Evolutionary conservation across 1,140 invertebrate genomes (phyloP).

Genomic region (Helicoverpa armigera): DNA sequence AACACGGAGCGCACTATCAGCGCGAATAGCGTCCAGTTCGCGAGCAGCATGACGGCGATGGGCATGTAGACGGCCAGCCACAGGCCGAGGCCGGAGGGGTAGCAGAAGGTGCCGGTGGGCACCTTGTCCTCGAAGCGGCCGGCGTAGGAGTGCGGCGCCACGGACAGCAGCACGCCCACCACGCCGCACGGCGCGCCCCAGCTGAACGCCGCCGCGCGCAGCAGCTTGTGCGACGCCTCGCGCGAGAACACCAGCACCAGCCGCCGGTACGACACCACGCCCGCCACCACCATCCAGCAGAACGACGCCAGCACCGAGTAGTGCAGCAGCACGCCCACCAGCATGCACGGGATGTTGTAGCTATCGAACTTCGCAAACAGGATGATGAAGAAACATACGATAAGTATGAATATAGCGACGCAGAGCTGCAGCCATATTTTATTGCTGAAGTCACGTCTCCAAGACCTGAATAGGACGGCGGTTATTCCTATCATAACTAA

Average conservation of each 20-base stretch:
- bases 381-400: conserved; percentile 75
- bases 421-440: conserved; percentile 86
- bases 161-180: conserved; percentile 78
- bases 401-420: conserved; percentile 75
- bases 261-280: conserved; percentile 82
- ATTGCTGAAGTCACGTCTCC: conserved; percentile 84
- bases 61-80: conserved; percentile 84
- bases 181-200: conserved; percentile 79
- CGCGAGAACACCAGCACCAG: conserved; percentile 82
- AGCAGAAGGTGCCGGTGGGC: conserved; percentile 78
- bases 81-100: conserved; percentile 79
- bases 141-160: conserved; percentile 74
- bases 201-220: conserved; percentile 81
- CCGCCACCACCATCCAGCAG: conserved; percentile 86
- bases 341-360: conserved; percentile 74
- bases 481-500: conserved; percentile 80
- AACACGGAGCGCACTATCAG: conserved; percentile 85
- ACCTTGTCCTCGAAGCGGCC: conserved; percentile 72
- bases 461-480: conserved; percentile 79
- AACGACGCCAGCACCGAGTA: conserved; percentile 84
- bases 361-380: conserved; percentile 71
- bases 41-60: conserved; percentile 77
- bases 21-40: conserved; percentile 84
- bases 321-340: conserved; percentile 79
- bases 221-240: conserved; percentile 82